Percentiles rank a stretch among this genome's conserved stretches.
These are phyloP conservation scores for Pseudolycoriella hygida DNA, from an alignment of 2,888 invertebrate species.

Conservation along the genomic window DNA sequence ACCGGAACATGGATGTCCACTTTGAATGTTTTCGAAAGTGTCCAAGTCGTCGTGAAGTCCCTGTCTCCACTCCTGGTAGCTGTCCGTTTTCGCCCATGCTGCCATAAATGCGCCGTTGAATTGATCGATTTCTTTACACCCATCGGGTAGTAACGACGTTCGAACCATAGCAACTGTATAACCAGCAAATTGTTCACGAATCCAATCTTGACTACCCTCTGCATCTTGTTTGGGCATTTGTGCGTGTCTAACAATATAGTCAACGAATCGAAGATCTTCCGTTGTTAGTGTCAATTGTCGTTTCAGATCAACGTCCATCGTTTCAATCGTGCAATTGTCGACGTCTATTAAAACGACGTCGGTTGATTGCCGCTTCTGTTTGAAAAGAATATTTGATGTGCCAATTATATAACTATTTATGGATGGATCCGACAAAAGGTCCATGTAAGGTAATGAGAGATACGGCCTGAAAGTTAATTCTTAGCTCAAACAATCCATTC, in stretches of 20 bases:
- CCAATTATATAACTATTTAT: slow-evolving; percentile 81
- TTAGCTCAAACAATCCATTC: no score
- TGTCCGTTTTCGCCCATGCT: slow-evolving; percentile 75
- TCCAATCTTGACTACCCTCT: slow-evolving; percentile 93
- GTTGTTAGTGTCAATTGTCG: slow-evolving; percentile 77
- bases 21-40: slow-evolving; percentile 46
- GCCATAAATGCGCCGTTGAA: slow-evolving; percentile 71
- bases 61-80: slow-evolving; percentile 66
- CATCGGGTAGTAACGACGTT: slow-evolving; percentile 56
- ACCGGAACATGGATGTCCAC: slow-evolving; percentile 88
- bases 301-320: slow-evolving; percentile 53
- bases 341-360: slow-evolving; percentile 77
- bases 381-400: slow-evolving; percentile 96
- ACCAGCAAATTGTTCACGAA: slow-evolving; percentile 81
- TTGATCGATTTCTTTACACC: slow-evolving; percentile 57
- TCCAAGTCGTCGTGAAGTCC: slow-evolving; percentile 39
- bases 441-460: slow-evolving; percentile 85
- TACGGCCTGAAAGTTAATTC: no score
- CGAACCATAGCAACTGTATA: slow-evolving; percentile 67
- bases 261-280: slow-evolving; percentile 89
- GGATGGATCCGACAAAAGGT: slow-evolving; percentile 71
- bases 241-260: slow-evolving; percentile 70
- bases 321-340: slow-evolving; percentile 69
- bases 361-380: slow-evolving; percentile 80
- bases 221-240: slow-evolving; percentile 47